Base-by-base conservation (phyloP, 2,888 invertebrate species). In the Sarcophaga variegata region DNA sequence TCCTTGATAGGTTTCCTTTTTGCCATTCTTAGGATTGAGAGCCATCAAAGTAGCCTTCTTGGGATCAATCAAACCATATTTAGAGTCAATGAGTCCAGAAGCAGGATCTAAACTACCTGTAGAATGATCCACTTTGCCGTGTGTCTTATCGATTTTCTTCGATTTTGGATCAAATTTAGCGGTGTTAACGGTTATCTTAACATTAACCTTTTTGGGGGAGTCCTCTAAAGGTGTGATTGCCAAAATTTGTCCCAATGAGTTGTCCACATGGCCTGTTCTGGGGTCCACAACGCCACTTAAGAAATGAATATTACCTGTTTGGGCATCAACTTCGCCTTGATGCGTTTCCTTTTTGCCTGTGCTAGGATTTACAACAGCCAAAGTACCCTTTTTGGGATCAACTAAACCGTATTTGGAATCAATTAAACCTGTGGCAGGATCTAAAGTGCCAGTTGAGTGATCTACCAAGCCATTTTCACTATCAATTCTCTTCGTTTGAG, bases 121-220 rank as follows among this genome's bases (percentile, higher is more conserved):
- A 20, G 96, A 94, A 91, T 96, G 96, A 93, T 96, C 92, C 78
- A 93, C 90, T 17, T 89, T 94, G 78, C 96, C 96, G 63, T 95
- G 95, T 88, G 95, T 95, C 71, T 95, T 94, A 91, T 96, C 96
- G 20, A 96, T 95, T 91, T 95, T 95, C 90, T 95, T 96, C 0
- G 95, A 95, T 88, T 95, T 95, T 1, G 96, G 96, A 91, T 96
- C 96, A 81, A 96, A 94, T 91, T 94, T 95, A 0, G 95, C 95
- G 66, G 96, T 96, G 80, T 96, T 95, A 1, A 96, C 96, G 95
- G 96, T 96, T 87, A 96, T 96, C 92, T 96, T 96, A 17, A 96
- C 96, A 81, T 95, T 95, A 90, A 95, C 95, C 89, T 95, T 94
- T 89, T 94, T 95, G 12, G 92, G 91, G 47, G 92, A 91, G 59